Conservation (phyloP, 2,113 vertebrate genomes). For the Pterophyllum scalare region DNA sequence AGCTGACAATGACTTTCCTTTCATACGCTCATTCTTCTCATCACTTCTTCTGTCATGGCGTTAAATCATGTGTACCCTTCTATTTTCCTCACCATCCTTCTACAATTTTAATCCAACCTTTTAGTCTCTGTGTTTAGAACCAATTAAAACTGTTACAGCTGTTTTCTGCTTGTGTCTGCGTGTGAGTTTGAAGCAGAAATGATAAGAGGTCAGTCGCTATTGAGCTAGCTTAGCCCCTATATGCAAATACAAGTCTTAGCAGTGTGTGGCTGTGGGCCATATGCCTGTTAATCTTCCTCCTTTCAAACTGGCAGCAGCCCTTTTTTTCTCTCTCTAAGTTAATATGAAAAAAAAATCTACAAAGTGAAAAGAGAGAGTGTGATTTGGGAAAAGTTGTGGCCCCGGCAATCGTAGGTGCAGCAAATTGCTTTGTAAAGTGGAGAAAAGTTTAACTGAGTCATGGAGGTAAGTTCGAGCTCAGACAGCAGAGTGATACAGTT, state of each 20-base stretch:
- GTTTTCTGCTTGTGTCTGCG: not conserved
- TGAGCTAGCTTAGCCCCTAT: conserved; percentile 1
- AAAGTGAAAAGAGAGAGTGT: conserved; percentile 13
- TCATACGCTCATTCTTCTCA: too few relatives aligned
- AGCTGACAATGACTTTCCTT: too few relatives aligned
- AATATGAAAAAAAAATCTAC: not conserved
- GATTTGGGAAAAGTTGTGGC: not conserved
- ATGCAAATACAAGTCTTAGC: not conserved
- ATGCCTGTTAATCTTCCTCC: conserved; percentile 25
- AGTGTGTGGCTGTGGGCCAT: not conserved
- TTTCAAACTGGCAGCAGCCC: conserved; percentile 20
- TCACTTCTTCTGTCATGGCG: too few relatives aligned
- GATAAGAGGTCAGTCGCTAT: conserved; percentile 27
- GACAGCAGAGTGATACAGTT: not conserved
- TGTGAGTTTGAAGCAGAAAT: not conserved
- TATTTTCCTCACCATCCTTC: not conserved
- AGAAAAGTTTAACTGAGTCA: not conserved
- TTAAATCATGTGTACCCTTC: too few relatives aligned
- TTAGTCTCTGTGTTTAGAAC: not conserved
- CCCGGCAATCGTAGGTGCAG: not conserved
- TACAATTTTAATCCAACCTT: not conserved
- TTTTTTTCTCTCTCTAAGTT: not conserved
- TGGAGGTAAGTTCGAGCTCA: not conserved
- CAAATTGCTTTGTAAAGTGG: conserved; percentile 4
- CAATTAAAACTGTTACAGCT: not conserved